Evolutionary conservation across 2,797 vertebrate species (phyloP).

Genomic region (Sphenodon punctatus): DNA sequence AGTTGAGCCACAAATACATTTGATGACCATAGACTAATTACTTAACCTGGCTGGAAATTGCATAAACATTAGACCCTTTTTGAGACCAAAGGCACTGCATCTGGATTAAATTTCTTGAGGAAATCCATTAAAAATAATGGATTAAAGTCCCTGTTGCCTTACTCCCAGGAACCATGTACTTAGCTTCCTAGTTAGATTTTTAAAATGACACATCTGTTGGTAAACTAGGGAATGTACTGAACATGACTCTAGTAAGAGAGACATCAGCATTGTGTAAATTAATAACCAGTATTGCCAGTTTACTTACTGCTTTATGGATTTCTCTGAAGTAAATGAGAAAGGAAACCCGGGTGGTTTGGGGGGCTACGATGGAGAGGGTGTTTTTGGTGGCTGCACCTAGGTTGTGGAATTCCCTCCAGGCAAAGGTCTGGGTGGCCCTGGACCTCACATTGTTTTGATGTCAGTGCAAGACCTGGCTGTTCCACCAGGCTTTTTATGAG

Average conservation of each 20-base stretch:
- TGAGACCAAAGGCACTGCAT: neutral
- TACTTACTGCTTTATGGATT: too few relatives aligned
- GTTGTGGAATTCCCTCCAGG: too few relatives aligned
- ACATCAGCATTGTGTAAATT: conserved; percentile 3
- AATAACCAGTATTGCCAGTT: neutral
- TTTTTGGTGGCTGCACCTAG: too few relatives aligned
- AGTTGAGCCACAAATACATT: too few relatives aligned
- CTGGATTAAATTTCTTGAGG: neutral
- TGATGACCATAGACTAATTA: neutral
- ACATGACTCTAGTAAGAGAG: neutral
- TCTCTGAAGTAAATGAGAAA: too few relatives aligned
- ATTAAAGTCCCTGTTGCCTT: neutral
- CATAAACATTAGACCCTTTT: neutral
- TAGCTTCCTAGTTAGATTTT: neutral
- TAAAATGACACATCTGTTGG: neutral
- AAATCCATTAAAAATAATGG: neutral
- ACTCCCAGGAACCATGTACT: neutral
- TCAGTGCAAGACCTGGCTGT: too few relatives aligned
- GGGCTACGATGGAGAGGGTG: too few relatives aligned
- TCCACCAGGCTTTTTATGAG: too few relatives aligned
- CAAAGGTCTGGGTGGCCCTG: too few relatives aligned
- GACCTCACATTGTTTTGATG: too few relatives aligned
- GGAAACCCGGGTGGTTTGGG: too few relatives aligned
- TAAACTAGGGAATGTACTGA: neutral
- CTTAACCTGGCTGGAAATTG: neutral